Evolutionary conservation across 2,888 invertebrate species (phyloP).

Genomic region (Axea sp.): DNA sequence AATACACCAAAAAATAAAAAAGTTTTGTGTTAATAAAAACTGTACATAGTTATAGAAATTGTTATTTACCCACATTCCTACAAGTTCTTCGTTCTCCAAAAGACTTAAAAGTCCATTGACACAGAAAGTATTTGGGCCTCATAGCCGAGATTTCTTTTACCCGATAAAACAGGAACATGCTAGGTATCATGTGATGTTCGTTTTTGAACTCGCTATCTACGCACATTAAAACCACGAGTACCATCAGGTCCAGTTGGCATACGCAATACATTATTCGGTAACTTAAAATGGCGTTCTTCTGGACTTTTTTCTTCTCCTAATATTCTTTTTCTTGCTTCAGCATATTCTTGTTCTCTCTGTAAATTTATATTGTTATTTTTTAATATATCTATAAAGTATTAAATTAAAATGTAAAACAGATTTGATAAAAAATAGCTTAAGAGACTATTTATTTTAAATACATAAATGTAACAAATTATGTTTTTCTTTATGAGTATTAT

Average conservation of each 20-base stretch:
- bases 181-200: slow-evolving; percentile 68
- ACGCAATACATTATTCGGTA: slow-evolving; percentile 82
- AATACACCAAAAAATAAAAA: too few species aligned
- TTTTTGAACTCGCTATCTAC: slow-evolving; percentile 82
- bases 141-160: slow-evolving; percentile 72
- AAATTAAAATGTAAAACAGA: too few species aligned
- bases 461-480: too few species aligned
- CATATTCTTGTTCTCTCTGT: slow-evolving; percentile 95
- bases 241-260: slow-evolving; percentile 90
- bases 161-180: slow-evolving; percentile 72
- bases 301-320: slow-evolving; percentile 91
- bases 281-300: slow-evolving; percentile 81
- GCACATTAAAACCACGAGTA: slow-evolving; percentile 85
- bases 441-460: too few species aligned
- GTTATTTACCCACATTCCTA: slow-evolving; percentile 4
- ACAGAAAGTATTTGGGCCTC: slow-evolving; percentile 67
- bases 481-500: too few species aligned
- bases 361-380: slow-evolving; percentile 7
- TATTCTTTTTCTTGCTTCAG: slow-evolving; percentile 93
- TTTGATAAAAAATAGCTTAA: too few species aligned
- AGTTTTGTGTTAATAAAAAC: too few species aligned
- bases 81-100: not conserved
- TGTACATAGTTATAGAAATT: slow-evolving; percentile 42
- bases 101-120: slow-evolving; percentile 1
- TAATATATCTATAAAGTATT: too few species aligned